Evolutionary conservation across 2,797 vertebrate genomes (phyloP).

Genomic region (Psittacula derbiana): DNA sequence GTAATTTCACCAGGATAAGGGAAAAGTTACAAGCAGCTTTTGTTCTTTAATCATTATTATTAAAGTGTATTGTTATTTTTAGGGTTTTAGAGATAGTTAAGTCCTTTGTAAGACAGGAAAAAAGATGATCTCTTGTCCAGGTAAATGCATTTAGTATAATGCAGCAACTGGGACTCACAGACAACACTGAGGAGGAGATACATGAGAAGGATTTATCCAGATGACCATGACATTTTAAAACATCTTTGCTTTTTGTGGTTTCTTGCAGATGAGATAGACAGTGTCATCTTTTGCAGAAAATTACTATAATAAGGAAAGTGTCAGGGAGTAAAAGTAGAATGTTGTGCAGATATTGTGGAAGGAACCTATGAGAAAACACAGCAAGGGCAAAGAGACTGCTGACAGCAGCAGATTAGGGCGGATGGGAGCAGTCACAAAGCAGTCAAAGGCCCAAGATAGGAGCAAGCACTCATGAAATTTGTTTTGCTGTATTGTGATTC

Average conservation of each 20-base stretch:
- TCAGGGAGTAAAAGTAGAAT: background rate
- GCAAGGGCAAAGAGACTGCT: background rate
- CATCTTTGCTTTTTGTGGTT: background rate
- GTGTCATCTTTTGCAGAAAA: background rate
- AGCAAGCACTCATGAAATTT: background rate
- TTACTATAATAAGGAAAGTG: background rate
- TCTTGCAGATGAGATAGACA: background rate
- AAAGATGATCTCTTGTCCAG: background rate
- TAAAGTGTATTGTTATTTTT: background rate
- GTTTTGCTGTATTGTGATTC: background rate
- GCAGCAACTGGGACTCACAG: background rate
- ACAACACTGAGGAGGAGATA: background rate
- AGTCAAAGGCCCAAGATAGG: accelerated
- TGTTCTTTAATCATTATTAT: background rate
- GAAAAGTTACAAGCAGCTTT: background rate
- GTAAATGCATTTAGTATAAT: background rate
- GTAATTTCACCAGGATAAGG: background rate
- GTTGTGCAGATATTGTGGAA: background rate
- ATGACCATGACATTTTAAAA: background rate
- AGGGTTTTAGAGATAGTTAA: background rate
- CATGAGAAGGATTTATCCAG: background rate
- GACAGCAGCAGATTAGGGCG: background rate
- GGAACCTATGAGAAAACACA: background rate
- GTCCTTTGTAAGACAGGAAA: background rate
- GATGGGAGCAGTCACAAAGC: background rate